phyloP scores from a whole-genome alignment of 2,888 invertebrate species.

The Allygus modestus region DNA sequence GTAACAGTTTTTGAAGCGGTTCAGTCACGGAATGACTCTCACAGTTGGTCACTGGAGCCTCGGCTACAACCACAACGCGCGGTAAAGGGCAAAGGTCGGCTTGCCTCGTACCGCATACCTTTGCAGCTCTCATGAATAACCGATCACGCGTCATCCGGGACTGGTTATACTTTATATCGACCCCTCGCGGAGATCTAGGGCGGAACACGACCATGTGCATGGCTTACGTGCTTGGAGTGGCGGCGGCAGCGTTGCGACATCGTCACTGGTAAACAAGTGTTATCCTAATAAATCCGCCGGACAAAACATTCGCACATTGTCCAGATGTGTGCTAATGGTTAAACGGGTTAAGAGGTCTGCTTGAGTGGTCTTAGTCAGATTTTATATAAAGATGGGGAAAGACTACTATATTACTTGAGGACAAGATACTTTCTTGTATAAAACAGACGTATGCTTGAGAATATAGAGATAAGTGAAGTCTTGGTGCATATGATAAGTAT shows the following conservation, averaged over 20 bases:
- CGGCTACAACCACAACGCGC: neutral
- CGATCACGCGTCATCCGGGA: neutral
- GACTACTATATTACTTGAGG: no score
- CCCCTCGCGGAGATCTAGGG: neutral
- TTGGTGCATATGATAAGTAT: no score
- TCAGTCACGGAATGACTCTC: neutral
- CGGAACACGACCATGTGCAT: neutral
- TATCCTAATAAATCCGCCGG: no score
- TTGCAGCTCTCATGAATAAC: neutral
- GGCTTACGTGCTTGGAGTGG: neutral
- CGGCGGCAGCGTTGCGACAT: neutral
- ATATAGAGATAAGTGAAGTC: no score
- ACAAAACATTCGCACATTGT: no score
- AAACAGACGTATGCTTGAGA: no score
- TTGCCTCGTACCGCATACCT: slow-evolving; percentile 28
- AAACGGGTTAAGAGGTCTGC: no score
- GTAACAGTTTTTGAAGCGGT: no score
- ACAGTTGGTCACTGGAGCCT: slow-evolving; percentile 10
- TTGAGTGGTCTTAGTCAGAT: no score
- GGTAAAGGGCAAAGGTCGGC: neutral
- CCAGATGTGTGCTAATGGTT: no score
- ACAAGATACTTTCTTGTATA: no score
- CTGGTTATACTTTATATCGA: neutral
- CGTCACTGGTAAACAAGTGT: neutral
- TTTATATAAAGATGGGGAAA: no score